Base-by-base conservation (phyloP, 2,113 vertebrate genomes). In the Leucopsar rothschildi region DNA sequence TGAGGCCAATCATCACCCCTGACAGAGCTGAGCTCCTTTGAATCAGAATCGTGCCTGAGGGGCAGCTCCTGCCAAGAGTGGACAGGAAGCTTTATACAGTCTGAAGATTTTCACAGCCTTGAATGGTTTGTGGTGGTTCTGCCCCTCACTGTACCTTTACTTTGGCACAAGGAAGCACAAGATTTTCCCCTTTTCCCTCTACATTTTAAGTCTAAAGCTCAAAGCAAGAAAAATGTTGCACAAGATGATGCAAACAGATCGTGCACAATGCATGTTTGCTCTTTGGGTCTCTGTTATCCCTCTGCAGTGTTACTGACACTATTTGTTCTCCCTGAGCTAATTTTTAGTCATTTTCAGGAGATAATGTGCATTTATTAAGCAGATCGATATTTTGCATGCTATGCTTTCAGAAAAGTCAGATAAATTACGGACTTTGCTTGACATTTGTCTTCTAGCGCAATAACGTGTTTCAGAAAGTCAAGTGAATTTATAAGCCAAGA, bases 361-460 rank as follows among this genome's bases (percentile, higher is more conserved):
- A 55, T 57, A 90, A 93, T 18, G 44, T 20, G 6, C 7, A 2
- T 87, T 82, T 49, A 27, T 64, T 33, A 82, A 81, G 61, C 4
- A 11, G 66, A 93, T 94, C 90, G 7, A 90, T 93, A 95, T 29
- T 93, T 80, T 73, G 35, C 82, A 78, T 33, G 35, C 61, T 68
- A 61, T 39, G 55, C 53, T 96, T 96, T 90, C 92, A 92, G 50
- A 44, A 93, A 96, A 97, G 77, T 78, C 82, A 95, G 92, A 95
- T 94, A 93, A 96, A 92, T 96, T 88, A 97, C 78, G 85, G 88
- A 86, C 68, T 88, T 75, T 37, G n/a, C n/a, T 92, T 92, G 91
- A 87, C 75, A 97, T 96, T 96, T 77, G 28, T 94, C 92, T 90
- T 92, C 61, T 49, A 56, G 69, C 35, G 15, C 87, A 85, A 83